Base-by-base conservation (phyloP, 2,797 vertebrate genomes). In the Microtus californicus region DNA sequence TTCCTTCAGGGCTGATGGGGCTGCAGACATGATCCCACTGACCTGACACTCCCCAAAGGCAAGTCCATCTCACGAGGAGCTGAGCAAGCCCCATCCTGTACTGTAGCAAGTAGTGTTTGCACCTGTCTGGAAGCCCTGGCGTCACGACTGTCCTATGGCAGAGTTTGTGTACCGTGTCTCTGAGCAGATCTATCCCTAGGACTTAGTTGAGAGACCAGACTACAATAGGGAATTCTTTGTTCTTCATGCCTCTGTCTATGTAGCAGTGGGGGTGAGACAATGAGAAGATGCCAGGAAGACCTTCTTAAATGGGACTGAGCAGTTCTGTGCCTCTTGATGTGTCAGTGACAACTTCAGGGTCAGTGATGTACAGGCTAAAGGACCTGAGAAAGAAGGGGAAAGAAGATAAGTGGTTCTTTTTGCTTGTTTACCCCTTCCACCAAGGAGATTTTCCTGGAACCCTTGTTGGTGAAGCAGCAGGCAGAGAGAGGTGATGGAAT, bases 401-500 rank as follows among this genome's bases (percentile, higher is more conserved):
- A 5, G 3, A 3, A 54, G 25, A 23, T 34, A 31, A 65, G 7
- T 0, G 27, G 3, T 1, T 3, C 14, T 1, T n/a, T 1, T 4
- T 48, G 23, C 11, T 14, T 31, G 51, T 43, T 56, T 2, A 0
- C 10, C 48, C 19, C 63, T 77, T 37, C 0, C 1, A 45, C 3
- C 4, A 9, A 34, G 6, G 37, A 5, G 34, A 7, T 73, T 73
- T 88, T 8, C 0, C 0, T 11, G n/a, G 27, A 12, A 45, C 9
- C 1, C 51, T 54, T 2, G 0, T 63, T 11, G 23, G 13, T 13
- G 1, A 10, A 79, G 34, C 9, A 0, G 69, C 0, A 4, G 80
- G 87, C 6, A 0, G 79, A 77, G 48, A 73, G 67, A 80, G 87
- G 78, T 94, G 97, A 95, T 13, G 86, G 96, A 97, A 93, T 1